phyloP scores from a whole-genome alignment of 2,797 vertebrate species.

The Momotus momota region DNA sequence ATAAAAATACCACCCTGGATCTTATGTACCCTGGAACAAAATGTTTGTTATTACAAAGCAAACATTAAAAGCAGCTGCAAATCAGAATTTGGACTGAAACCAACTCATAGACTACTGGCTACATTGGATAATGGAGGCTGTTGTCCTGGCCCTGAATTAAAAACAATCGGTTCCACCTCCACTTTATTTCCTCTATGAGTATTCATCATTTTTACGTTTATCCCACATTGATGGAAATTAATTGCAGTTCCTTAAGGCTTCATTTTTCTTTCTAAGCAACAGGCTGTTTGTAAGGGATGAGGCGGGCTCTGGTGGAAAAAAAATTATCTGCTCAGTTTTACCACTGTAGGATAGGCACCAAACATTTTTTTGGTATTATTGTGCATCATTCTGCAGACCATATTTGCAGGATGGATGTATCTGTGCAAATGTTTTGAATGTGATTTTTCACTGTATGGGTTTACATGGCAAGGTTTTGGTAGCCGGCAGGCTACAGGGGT shows the following conservation, averaged over 20 bases:
- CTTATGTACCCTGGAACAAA: not conserved
- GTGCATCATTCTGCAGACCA: not conserved
- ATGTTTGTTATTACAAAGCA: not conserved
- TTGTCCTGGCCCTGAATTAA: not conserved
- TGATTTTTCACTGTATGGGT: not conserved
- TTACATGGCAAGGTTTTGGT: not conserved
- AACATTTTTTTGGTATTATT: not conserved
- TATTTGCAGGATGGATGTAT: not conserved
- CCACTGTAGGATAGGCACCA: not conserved
- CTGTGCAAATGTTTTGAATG: not conserved
- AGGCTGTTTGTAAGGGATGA: not conserved
- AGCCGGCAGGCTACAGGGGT: not conserved
- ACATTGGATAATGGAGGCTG: not conserved
- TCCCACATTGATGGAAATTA: not conserved
- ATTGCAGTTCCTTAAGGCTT: not conserved
- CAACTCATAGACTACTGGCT: not conserved
- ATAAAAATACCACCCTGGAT: not conserved
- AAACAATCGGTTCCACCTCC: not conserved
- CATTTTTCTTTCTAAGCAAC: not conserved
- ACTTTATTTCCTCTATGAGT: not conserved
- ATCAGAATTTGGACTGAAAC: conserved; percentile 10
- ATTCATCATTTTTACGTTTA: not conserved
- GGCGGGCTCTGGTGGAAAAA: not conserved
- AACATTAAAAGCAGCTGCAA: conserved; percentile 11
- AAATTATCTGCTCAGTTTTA: not conserved